Evolutionary conservation across 2,888 invertebrate genomes (phyloP).

Genomic region (Trissolcus brochymenae): DNA sequence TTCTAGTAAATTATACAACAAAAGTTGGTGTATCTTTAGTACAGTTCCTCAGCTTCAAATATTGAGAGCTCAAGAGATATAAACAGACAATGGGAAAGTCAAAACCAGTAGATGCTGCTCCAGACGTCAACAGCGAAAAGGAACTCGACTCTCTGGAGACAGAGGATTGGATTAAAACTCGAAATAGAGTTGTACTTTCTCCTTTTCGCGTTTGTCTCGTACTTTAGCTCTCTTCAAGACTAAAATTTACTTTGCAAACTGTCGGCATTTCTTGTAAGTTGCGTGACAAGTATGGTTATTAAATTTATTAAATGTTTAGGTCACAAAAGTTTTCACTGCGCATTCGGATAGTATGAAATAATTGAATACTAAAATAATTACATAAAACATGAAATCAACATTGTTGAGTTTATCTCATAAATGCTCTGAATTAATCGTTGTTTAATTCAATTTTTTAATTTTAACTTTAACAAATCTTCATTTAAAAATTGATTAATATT

Average conservation of each 20-base stretch:
- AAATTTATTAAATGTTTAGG: constrained; percentile 20
- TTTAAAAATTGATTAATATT: no score
- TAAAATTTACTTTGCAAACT: constrained; percentile 72
- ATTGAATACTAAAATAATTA: no score
- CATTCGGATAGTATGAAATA: no score
- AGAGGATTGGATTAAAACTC: constrained; percentile 71
- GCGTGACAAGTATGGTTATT: constrained; percentile 29
- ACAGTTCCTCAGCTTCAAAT: constrained; percentile 3
- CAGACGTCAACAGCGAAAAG: constrained; percentile 40
- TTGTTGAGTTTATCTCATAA: no score
- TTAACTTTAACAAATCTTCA: no score
- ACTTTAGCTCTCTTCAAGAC: constrained; percentile 49
- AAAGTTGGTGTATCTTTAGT: no score
- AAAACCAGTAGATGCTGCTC: constrained; percentile 26
- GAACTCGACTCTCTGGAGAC: constrained; percentile 53
- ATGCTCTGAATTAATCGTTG: no score
- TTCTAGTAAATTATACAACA: no score
- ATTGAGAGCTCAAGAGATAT: constrained; percentile 25
- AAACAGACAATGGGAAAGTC: constrained; percentile 32
- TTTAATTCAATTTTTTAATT: no score
- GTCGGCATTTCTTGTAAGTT: constrained; percentile 62
- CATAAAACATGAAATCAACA: no score
- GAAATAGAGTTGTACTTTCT: constrained; percentile 68
- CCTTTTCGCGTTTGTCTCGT: constrained; percentile 51
- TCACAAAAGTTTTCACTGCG: no score